Evolutionary conservation across 2,113 vertebrate genomes (phyloP), one percentile per base, ranked within the genome.

Genomic region (Girardinichthys multiradiatus): DNA sequence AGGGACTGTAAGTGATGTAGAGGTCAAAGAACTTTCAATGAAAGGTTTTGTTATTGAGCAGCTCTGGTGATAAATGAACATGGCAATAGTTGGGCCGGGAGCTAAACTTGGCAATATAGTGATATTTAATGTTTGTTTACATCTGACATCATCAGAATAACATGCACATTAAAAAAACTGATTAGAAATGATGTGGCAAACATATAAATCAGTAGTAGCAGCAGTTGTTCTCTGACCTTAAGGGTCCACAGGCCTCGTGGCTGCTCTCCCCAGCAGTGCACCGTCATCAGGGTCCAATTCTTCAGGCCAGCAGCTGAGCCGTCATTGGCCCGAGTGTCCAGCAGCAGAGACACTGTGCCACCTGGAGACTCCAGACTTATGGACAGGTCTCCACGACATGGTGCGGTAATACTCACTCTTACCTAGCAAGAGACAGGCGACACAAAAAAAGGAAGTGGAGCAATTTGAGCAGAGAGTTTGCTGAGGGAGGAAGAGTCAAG

Each of bases 331-430:
- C 87, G 84, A 0, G 42, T 88, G 68, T 89, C 90, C 80, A 90
- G 71, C 85, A 95, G 82, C 29, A 87, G 51, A 0, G 67, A 89
- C 30, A 84, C 80, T 2, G 71, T 86, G 76, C 82, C 71, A 59
- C 87, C 90, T 33, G 90, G 87, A 91, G 88, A 92, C 76, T 78
- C 72, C 64, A 90, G 76, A 79, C 92, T 89, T 70, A 91, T 65
- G 30, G 69, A 4, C 1, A 88, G 89, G 91, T 95, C 91, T 74
- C 81, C 90, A 64, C 86, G 91, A 74, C 89, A 95, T 84, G 81
- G 77, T 26, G 76, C 4, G 1, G 74, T 91, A 82, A 92, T 77
- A 57, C 80, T 92, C 77, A 93, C 87, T 57, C 64, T 90, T 68
- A 90, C 85, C 92, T 92, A 75, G 31, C 58, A 74, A 80, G 58